These are phyloP conservation scores for Drosophila tripunctata DNA, from an alignment of 2,888 invertebrate genomes.

Conservation along the genomic window DNA sequence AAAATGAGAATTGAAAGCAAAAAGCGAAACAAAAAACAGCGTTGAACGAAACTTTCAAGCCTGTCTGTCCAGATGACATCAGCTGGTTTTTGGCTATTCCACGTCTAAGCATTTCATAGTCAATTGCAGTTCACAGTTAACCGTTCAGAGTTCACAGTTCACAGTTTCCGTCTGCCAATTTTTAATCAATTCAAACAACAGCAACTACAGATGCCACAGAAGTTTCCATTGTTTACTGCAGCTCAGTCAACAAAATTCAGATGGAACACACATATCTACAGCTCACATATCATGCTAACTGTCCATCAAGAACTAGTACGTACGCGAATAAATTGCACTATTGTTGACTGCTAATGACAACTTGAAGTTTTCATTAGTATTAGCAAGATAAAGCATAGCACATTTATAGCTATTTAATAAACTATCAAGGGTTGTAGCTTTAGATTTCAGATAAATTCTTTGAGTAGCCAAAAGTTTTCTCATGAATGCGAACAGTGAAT, in stretches of 20 bases:
- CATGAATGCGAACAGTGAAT: constrained; percentile 1
- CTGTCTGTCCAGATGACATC: constrained; percentile 12
- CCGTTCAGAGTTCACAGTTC: neutral
- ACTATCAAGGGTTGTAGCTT: neutral
- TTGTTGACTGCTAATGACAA: neutral
- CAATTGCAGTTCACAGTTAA: constrained; percentile 18
- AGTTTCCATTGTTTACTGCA: constrained; percentile 10
- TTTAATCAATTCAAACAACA: constrained; percentile 66
- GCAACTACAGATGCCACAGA: constrained; percentile 1
- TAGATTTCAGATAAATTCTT: constrained; percentile 1
- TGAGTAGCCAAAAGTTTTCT: constrained; percentile 1
- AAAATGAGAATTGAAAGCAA: too few relatives aligned
- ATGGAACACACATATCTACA: constrained; percentile 6
- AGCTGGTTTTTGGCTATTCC: constrained; percentile 20
- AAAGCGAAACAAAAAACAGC: constrained; percentile 3
- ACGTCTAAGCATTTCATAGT: constrained; percentile 47
- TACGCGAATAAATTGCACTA: neutral
- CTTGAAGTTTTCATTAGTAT: neutral
- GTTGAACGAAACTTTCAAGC: constrained; percentile 27
- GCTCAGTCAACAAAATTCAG: constrained; percentile 16
- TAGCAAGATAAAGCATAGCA: neutral
- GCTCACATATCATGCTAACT: neutral
- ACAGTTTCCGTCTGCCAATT: constrained; percentile 51
- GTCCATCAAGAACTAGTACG: neutral
- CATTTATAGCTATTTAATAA: neutral